phyloP scores from a whole-genome alignment of 1,140 invertebrate genomes.

The Luehdorfia chinensis region DNA sequence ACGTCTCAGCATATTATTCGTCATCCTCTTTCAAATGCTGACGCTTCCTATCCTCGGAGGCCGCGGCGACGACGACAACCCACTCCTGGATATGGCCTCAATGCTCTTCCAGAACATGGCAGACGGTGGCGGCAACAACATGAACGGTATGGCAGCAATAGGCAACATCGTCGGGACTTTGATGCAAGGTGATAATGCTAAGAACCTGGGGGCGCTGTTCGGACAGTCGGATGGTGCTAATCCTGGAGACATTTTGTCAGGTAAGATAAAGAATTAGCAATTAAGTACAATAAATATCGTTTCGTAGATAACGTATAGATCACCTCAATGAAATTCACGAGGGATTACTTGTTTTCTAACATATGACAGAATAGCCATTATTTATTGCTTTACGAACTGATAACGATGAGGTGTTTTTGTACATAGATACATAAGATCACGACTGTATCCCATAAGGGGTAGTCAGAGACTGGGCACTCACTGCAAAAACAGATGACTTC shows the following conservation, averaged over 20 bases:
- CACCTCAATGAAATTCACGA: too few species aligned
- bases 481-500: too few species aligned
- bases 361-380: too few species aligned
- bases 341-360: too few species aligned
- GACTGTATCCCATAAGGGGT: too few species aligned
- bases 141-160: slow-evolving; percentile 54
- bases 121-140: slow-evolving; percentile 63
- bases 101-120: slow-evolving; percentile 77
- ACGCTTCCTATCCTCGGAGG: slow-evolving; percentile 35
- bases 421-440: too few species aligned
- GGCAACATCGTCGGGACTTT: slow-evolving; percentile 77
- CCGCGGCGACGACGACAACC: slow-evolving; percentile 66
- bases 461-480: too few species aligned
- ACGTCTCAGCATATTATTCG: slow-evolving; percentile 28
- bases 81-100: slow-evolving; percentile 77
- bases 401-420: too few species aligned
- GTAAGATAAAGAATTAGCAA: slow-evolving; percentile 27
- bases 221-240: slow-evolving; percentile 46
- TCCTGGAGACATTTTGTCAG: slow-evolving; percentile 60
- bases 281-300: too few species aligned
- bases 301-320: too few species aligned
- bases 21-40: slow-evolving; percentile 37
- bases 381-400: too few species aligned
- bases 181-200: slow-evolving; percentile 77
- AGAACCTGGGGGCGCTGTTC: slow-evolving; percentile 56